Conservation (phyloP, 2,113 vertebrate genomes). For the Lepus timidus region DNA sequence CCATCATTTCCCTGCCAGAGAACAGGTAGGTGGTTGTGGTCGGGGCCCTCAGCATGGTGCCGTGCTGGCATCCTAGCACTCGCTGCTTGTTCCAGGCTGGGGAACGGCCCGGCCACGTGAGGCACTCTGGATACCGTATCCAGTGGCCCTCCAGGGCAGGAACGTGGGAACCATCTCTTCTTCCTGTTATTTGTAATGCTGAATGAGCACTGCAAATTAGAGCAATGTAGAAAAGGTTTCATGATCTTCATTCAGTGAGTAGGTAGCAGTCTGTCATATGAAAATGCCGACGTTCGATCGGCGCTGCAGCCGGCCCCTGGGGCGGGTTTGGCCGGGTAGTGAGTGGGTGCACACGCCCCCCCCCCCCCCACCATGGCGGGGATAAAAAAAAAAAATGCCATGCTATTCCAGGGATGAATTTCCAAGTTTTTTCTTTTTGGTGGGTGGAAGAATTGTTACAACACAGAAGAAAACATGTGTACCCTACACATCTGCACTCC, state of each 20-base stretch:
- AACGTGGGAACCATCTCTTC: not conserved
- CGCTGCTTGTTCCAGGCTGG: not conserved
- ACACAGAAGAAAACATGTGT: not conserved
- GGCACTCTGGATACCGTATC: not conserved
- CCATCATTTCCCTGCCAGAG: not conserved
- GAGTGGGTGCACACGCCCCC: no score
- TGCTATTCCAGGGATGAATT: not conserved
- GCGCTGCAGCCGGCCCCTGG: no score
- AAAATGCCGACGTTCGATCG: not conserved
- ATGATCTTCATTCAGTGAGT: not conserved
- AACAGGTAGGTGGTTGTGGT: not conserved
- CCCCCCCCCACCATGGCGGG: no score
- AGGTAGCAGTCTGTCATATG: not conserved
- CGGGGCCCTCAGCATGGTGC: not conserved
- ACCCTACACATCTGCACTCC: not conserved
- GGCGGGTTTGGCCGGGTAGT: no score
- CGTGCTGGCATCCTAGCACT: not conserved
- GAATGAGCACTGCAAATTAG: not conserved
- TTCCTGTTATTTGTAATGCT: not conserved
- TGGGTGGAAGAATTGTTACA: not conserved
- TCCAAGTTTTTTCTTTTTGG: not conserved
- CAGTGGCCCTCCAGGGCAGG: not conserved
- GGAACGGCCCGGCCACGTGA: not conserved
- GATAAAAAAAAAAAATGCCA: not conserved
- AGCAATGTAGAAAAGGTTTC: not conserved